Conservation (phyloP, 1,140 invertebrate genomes). For the Pachyrhynchus sulphureomaculatus region DNA sequence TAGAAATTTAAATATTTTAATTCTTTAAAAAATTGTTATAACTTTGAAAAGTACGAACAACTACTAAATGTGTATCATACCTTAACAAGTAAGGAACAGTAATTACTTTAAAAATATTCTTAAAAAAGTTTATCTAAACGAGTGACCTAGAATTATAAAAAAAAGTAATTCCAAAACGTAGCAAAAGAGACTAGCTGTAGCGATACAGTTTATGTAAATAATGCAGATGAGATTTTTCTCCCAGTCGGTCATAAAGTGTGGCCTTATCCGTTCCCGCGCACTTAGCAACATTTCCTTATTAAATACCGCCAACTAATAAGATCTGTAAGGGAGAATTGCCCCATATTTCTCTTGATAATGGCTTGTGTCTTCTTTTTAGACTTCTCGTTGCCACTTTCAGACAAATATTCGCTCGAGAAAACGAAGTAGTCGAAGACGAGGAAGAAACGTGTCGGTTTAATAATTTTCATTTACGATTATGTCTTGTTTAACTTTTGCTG, state of each 20-base stretch:
- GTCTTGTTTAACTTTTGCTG: conserved; percentile 23
- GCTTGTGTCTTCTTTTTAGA: conserved; percentile 35
- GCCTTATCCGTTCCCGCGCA: conserved; percentile 44
- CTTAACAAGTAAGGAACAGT: no score
- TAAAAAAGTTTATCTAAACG: not conserved
- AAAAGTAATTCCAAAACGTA: conserved; percentile 22
- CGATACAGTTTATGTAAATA: conserved; percentile 50
- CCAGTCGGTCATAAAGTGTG: conserved; percentile 45
- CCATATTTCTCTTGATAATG: conserved; percentile 43
- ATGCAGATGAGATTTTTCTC: conserved; percentile 51
- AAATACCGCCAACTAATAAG: conserved; percentile 49
- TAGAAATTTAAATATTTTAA: no score
- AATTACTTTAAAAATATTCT: no score
- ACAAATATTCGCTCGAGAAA: conserved; percentile 28
- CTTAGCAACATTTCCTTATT: conserved; percentile 49
- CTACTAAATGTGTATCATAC: no score
- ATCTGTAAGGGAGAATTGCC: conserved; percentile 44
- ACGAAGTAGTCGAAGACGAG: conserved; percentile 17
- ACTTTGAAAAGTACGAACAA: no score
- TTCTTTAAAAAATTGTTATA: no score
- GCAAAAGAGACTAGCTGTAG: conserved; percentile 22
- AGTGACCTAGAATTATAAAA: conserved; percentile 5
- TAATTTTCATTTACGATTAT: conserved; percentile 30
- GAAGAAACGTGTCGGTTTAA: conserved; percentile 24
- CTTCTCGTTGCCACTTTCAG: conserved; percentile 32